Evolutionary conservation across 2,113 vertebrate genomes (phyloP).

Genomic region (Pleuronectes platessa): DNA sequence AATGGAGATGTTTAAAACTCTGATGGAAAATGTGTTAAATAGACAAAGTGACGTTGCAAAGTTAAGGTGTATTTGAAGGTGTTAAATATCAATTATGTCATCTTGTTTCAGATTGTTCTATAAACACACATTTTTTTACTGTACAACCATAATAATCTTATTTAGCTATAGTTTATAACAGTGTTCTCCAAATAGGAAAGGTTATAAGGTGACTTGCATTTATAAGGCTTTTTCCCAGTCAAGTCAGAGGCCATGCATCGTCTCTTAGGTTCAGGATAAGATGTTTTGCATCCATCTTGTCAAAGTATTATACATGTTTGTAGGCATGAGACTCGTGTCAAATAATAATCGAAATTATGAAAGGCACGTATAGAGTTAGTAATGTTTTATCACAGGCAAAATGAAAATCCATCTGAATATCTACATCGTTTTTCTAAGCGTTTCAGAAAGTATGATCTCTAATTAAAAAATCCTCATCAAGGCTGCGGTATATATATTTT

Average conservation of each 20-base stretch:
- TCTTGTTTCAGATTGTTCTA: not conserved
- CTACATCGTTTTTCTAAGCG: not conserved
- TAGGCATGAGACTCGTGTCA: not conserved
- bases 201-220: not conserved
- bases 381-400: not conserved
- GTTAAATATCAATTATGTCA: not conserved
- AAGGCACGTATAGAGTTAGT: not conserved
- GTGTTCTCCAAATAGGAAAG: not conserved
- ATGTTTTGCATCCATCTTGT: not conserved
- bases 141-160: not conserved
- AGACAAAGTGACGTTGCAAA: conserved; percentile 3
- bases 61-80: not conserved
- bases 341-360: conserved; percentile 13
- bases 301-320: too few relatives aligned
- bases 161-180: not conserved
- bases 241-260: not conserved
- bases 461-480: not conserved
- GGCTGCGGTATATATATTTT: not conserved
- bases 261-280: not conserved
- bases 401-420: not conserved
- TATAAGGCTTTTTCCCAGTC: not conserved
- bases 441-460: not conserved
- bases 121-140: not conserved
- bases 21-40: conserved; percentile 51
- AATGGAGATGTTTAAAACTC: conserved; percentile 65